These are phyloP conservation scores for Sarcophaga carnaria DNA, from an alignment of 2,888 invertebrate species.

Conservation along the genomic window DNA sequence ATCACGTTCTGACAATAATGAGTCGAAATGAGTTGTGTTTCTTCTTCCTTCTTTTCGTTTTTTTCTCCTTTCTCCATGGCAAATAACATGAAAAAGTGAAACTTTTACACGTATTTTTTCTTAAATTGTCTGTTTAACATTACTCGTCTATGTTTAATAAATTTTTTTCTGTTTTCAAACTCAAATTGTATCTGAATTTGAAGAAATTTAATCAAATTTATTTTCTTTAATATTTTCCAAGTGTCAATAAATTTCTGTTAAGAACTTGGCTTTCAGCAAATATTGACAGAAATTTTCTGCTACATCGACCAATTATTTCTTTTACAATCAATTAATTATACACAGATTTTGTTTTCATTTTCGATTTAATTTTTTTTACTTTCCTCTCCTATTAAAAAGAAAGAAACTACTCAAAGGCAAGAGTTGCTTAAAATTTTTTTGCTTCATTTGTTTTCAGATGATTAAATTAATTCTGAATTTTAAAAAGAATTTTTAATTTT, in stretches of 20 bases:
- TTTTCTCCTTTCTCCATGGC: background rate
- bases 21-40: conserved; percentile 66
- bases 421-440: background rate
- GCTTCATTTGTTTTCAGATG: background rate
- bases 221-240: background rate
- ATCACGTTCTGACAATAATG: conserved; percentile 76
- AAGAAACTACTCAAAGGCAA: background rate
- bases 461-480: no score
- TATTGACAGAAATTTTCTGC: background rate
- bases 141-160: no score
- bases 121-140: no score
- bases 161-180: background rate
- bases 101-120: no score
- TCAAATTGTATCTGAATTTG: background rate
- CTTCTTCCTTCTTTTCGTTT: conserved; percentile 8
- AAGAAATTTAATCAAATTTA: no score
- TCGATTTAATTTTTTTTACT: background rate
- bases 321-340: background rate
- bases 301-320: conserved; percentile 1
- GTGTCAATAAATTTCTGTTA: background rate
- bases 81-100: no score
- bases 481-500: no score
- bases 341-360: no score
- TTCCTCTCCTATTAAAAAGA: background rate
- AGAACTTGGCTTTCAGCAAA: background rate